Evolutionary conservation across 2,797 vertebrate species (phyloP).

Genomic region (Lindbergichthys nudifrons): DNA sequence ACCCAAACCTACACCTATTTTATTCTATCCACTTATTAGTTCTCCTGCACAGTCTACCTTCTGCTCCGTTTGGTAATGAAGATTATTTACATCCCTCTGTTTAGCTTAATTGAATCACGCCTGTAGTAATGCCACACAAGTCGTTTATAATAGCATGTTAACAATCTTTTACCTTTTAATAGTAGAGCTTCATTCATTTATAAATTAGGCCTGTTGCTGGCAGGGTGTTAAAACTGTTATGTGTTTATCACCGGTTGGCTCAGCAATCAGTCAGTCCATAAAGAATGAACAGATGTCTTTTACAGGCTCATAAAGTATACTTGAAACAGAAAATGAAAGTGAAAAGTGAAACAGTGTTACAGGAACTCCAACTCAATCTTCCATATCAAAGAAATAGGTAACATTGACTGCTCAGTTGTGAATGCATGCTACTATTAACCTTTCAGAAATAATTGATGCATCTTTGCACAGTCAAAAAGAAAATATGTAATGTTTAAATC

Average conservation of each 20-base stretch:
- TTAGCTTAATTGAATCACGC: conserved; percentile 10
- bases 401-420: conserved; percentile 7
- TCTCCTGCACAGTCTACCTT: conserved; percentile 9
- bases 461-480: not conserved
- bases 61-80: conserved; percentile 6
- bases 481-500: conserved; percentile 3
- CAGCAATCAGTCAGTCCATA: conserved; percentile 55
- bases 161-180: conserved; percentile 39
- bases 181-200: conserved; percentile 35
- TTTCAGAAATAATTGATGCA: not conserved
- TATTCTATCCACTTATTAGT: not conserved
- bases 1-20: conserved; percentile 23
- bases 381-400: conserved; percentile 14
- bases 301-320: conserved; percentile 56
- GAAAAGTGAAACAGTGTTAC: conserved; percentile 8
- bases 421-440: conserved; percentile 5
- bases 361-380: conserved; percentile 13
- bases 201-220: conserved; percentile 32
- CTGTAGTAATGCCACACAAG: conserved; percentile 20
- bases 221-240: conserved; percentile 38
- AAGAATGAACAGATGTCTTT: conserved; percentile 65
- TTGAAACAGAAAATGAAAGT: conserved; percentile 32
- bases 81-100: conserved; percentile 23
- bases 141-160: conserved; percentile 43
- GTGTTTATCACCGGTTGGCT: conserved; percentile 55